Evolutionary conservation across 2,797 vertebrate species (phyloP).

Genomic region (Mallotus villosus): DNA sequence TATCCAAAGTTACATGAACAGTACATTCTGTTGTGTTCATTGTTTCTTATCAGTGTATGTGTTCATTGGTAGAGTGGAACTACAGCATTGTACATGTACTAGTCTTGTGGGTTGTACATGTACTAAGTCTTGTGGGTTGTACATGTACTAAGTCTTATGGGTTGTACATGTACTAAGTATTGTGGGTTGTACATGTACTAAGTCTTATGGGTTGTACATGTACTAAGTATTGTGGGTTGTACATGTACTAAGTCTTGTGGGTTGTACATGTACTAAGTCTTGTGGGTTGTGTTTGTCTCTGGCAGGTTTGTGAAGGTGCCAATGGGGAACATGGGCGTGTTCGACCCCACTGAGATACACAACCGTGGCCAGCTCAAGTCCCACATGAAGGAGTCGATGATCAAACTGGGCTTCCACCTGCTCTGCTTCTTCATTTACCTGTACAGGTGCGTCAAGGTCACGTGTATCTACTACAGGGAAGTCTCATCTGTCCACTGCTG

Average conservation of each 20-base stretch:
- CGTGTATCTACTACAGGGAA: too few species aligned
- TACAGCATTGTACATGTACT: too few species aligned
- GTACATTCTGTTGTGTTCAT: neutral
- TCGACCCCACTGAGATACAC: conserved; percentile 98
- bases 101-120: too few species aligned
- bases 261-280: too few species aligned
- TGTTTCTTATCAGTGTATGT: neutral
- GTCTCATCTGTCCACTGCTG: neutral
- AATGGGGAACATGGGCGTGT: conserved; percentile 96
- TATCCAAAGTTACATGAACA: neutral
- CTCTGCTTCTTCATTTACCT: conserved; percentile 99
- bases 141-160: too few species aligned
- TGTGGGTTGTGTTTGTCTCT: neutral
- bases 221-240: too few species aligned
- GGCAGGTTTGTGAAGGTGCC: conserved; percentile 90
- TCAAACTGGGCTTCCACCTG: conserved; percentile 97
- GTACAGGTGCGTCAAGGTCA: conserved; percentile 82
- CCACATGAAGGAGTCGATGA: conserved; percentile 99
- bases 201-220: too few species aligned
- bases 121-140: too few species aligned
- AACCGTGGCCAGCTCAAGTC: conserved; percentile 95
- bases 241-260: too few species aligned
- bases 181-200: too few species aligned
- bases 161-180: too few species aligned
- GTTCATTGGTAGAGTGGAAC: neutral